Base-by-base conservation (phyloP, 1,140 invertebrate genomes). In the Adelges cooleyi region DNA sequence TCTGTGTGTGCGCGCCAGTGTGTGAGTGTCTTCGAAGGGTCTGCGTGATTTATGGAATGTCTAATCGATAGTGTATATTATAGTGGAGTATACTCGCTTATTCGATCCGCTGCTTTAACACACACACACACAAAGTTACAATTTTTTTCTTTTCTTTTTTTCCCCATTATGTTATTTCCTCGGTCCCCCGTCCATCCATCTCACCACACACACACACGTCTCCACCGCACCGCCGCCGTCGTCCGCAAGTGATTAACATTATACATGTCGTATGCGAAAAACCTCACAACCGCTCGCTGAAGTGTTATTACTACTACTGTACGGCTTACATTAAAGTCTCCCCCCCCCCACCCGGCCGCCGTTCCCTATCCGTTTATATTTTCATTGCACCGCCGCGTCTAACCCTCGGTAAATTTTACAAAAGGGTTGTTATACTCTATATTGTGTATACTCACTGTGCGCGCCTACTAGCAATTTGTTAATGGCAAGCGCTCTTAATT, bases 51-150 rank as follows among this genome's bases (percentile, higher is more conserved):
- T 62, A 62, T 62, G 56, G 33, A 62, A 62, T 42, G 56, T 62
- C 56, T 62, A 62, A 62, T 62, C 56, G 23, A 62, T 62, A 46
- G n/a, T n/a, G n/a, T n/a, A n/a, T n/a, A n/a, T n/a, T n/a, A n/a
- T n/a, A n/a, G n/a, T n/a, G n/a, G n/a, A n/a, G n/a, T n/a, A n/a
- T 44, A 59, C 53, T 44, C 53, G 53, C 36, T 22, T 59, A 42
- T 42, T 59, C 53, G 52, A 54, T 42, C 25, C 36, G 23, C 22
- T 25, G 38, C 53, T 59, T 27, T 27, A 25, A 59, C 38, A 17
- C 38, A 42, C 27, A 13, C 15, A 38, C 38, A 23, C 42, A 25
- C n/a, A 11, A 42, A 1, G 52, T 22, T 23, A 40, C 50, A n/a
- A 54, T 40, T 40, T 40, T 54, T 54, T 40, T 38, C 23, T n/a